Conservation (phyloP, 1,140 invertebrate species). For the Pogonognathellus flavescens region DNA sequence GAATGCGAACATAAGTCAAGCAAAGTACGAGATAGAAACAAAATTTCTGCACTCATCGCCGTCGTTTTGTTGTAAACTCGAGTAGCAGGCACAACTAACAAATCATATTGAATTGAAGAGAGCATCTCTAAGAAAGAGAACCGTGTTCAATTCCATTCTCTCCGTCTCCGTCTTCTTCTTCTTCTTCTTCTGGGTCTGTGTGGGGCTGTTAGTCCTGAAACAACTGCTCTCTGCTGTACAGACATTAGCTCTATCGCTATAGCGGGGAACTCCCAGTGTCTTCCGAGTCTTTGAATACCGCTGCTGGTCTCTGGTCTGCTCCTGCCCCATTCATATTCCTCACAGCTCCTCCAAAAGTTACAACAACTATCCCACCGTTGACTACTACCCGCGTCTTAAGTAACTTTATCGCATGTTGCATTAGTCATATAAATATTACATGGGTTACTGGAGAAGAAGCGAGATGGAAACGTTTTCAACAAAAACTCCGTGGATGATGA, state of each 20-base stretch:
- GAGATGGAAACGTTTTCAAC: background rate
- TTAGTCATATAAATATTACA: constrained; percentile 33
- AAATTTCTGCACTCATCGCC: background rate
- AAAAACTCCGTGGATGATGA: background rate
- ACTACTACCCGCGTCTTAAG: constrained; percentile 1
- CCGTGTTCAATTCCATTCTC: background rate
- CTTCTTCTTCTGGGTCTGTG: background rate
- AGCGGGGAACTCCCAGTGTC: too few relatives aligned
- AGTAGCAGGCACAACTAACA: constrained; percentile 7
- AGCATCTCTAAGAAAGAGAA: background rate
- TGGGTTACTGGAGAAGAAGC: background rate
- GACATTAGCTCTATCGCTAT: too few relatives aligned
- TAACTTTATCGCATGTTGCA: constrained; percentile 21
- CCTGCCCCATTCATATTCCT: constrained; percentile 5
- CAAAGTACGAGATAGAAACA: background rate
- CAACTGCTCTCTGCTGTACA: too few relatives aligned
- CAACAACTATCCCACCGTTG: constrained; percentile 16
- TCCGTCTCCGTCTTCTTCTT: background rate
- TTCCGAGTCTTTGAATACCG: too few relatives aligned
- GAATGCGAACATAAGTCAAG: constrained; percentile 1
- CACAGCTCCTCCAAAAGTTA: constrained; percentile 38
- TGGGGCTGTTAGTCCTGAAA: too few relatives aligned
- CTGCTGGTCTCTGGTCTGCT: background rate
- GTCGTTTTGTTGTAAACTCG: background rate
- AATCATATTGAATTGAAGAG: constrained; percentile 26